Base-by-base conservation (phyloP, 2,113 vertebrate genomes). In the Elaphurus davidianus region DNA sequence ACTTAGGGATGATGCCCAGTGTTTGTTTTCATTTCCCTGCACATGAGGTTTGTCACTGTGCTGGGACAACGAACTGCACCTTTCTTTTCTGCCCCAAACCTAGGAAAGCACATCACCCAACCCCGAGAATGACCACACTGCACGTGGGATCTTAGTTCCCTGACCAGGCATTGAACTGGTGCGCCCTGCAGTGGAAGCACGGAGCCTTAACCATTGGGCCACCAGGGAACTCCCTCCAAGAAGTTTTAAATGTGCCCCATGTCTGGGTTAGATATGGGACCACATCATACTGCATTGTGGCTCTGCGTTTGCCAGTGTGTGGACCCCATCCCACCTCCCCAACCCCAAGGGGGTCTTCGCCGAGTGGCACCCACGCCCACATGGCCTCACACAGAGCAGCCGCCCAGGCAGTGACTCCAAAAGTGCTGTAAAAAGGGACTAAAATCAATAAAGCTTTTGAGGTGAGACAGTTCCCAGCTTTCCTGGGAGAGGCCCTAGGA, bases 341-440 rank as follows among this genome's bases (percentile, higher is more conserved):
- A 40, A 9, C 7, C 6, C 71, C 10, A 19, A 45, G 25, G 12
- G 6, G 4, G 23, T 12, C 45, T 30, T 74, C n/a, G 33, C 7
- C 0, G 4, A 14, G 1, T 17, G 11, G 30, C 27, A 4, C 33
- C 50, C 16, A 25, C 0, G 3, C 11, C 33, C 30, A 25, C 50
- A 12, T 8, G 12, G 16, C 3, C 2, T 54, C 16, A 36, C 55
- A 21, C 25, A 79, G 19, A 52, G 30, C 11, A 54, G 45, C 25
- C n/a, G 4, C 21, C 23, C 87, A 30, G 36, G 47, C 13, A 4
- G 40, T 7, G 33, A n/a, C 33, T n/a, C 23, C 14, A 64, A 33
- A 19, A 25, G 3, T 47, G 3, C 14, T 14, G 0, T 27, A 40
- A 21, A 67, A 33, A 10, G 17, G n/a, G 21, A 14, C 5, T 43